Percentiles rank a stretch among this genome's conserved stretches.
phyloP scores from a whole-genome alignment of 2,797 vertebrate genomes.

The Moxostoma hubbsi region DNA sequence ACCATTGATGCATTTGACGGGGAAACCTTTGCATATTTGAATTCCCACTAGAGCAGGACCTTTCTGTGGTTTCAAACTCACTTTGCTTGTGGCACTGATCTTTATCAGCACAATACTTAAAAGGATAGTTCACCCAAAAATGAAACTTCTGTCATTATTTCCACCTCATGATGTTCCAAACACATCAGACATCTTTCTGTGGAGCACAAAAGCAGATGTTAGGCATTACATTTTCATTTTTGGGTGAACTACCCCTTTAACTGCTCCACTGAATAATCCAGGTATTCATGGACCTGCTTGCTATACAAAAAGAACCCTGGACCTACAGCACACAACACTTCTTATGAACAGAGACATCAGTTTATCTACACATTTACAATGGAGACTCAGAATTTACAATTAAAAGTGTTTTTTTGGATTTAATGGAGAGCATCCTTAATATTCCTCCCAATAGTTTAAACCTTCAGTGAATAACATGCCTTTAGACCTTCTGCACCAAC shows the following conservation, averaged over 20 bases:
- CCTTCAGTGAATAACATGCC: not conserved
- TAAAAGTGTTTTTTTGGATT: not conserved
- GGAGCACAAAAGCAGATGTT: no score
- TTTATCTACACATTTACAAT: conserved; percentile 59
- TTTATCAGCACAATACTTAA: conserved; percentile 3
- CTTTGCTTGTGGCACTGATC: conserved; percentile 13
- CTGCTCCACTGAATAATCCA: conserved; percentile 3
- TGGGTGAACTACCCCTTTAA: no score
- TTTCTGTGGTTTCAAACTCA: conserved; percentile 21
- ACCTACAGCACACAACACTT: conserved; percentile 37
- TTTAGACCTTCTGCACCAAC: not conserved
- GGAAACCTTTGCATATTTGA: not conserved
- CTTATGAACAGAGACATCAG: conserved; percentile 37
- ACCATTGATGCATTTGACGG: conserved; percentile 7
- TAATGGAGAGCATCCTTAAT: not conserved
- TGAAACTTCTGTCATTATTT: no score
- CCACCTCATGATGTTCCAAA: no score
- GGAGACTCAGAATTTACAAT: conserved; percentile 40
- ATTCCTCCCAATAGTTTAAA: not conserved
- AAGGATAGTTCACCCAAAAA: no score
- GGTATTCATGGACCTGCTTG: conserved; percentile 23
- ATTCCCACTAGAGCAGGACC: conserved; percentile 8
- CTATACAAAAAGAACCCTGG: conserved; percentile 25
- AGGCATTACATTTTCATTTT: no score
- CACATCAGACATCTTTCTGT: no score